Conservation (phyloP, 2,888 invertebrate species). For the Drosophila antonietae region DNA sequence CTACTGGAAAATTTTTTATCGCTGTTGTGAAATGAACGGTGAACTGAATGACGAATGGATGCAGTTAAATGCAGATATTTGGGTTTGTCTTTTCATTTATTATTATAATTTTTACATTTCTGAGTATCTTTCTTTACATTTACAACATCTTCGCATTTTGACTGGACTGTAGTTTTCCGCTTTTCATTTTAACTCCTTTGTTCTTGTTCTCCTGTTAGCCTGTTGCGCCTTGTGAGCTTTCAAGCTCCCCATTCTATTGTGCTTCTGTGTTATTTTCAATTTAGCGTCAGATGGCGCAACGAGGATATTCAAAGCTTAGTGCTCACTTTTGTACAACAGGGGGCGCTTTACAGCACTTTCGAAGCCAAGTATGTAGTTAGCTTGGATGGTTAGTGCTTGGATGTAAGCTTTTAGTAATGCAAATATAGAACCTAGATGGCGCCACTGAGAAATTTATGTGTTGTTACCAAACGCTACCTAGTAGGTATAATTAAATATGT, state of each 20-base stretch:
- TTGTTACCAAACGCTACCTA: too few relatives aligned
- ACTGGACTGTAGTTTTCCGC: slow-evolving; percentile 6
- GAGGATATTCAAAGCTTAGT: background rate
- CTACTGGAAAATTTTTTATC: slow-evolving; percentile 73
- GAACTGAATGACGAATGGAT: slow-evolving; percentile 82
- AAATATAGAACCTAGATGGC: background rate
- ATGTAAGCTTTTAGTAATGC: background rate
- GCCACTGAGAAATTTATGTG: background rate
- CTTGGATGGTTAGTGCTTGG: rapidly evolving
- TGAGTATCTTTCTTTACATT: background rate
- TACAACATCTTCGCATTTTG: slow-evolving; percentile 1
- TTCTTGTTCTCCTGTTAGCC: slow-evolving; percentile 14
- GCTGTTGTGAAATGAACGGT: slow-evolving; percentile 73
- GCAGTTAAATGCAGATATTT: slow-evolving; percentile 78
- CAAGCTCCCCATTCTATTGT: background rate
- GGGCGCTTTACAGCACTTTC: background rate
- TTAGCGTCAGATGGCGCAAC: slow-evolving; percentile 26
- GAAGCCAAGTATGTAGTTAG: background rate
- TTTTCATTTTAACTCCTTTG: slow-evolving; percentile 4
- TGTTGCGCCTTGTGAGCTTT: slow-evolving; percentile 42
- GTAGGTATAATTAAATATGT: too few relatives aligned
- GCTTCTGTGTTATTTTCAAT: background rate
- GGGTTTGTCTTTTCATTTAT: slow-evolving; percentile 76
- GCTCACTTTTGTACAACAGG: background rate
- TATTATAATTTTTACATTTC: slow-evolving; percentile 16